phyloP scores from a whole-genome alignment of 2,888 invertebrate genomes.

The Ectropis crepuscularia region DNA sequence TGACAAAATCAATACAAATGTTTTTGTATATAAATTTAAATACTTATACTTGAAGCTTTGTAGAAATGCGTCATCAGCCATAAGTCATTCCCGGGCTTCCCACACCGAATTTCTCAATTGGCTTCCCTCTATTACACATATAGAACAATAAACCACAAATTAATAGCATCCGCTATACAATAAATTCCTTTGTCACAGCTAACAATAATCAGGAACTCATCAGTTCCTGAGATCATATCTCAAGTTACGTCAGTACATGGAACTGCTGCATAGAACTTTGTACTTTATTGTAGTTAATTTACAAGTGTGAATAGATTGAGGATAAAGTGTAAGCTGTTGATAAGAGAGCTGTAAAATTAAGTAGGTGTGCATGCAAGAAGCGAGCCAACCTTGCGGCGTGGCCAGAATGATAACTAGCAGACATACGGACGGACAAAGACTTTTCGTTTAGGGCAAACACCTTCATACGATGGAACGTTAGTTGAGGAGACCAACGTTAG shows the following conservation, averaged over 20 bases:
- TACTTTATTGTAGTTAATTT: background rate
- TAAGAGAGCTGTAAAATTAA: slow-evolving; percentile 16
- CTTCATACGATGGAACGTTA: slow-evolving; percentile 30
- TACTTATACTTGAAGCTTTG: too few relatives aligned
- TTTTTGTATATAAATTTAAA: too few relatives aligned
- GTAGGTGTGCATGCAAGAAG: slow-evolving; percentile 33
- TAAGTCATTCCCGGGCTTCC: background rate
- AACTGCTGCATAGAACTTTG: slow-evolving; percentile 1
- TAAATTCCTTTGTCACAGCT: slow-evolving; percentile 36
- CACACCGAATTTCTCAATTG: background rate
- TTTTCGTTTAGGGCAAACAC: slow-evolving; percentile 49
- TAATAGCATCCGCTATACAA: slow-evolving; percentile 31
- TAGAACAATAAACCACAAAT: slow-evolving; percentile 14
- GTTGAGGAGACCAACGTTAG: slow-evolving; percentile 16
- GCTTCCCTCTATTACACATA: background rate
- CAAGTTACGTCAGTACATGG: slow-evolving; percentile 1
- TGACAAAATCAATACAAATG: too few relatives aligned
- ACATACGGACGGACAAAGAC: slow-evolving; percentile 52
- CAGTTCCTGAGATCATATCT: slow-evolving; percentile 32
- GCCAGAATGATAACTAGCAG: slow-evolving; percentile 49
- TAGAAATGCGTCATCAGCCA: too few relatives aligned
- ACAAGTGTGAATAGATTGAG: slow-evolving; percentile 14
- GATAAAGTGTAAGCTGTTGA: background rate
- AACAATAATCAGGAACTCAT: slow-evolving; percentile 46
- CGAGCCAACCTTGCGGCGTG: slow-evolving; percentile 50